Evolutionary conservation across 2,113 vertebrate genomes (phyloP), one percentile per base, ranked within the genome.

Genomic region (Bos indicus): DNA sequence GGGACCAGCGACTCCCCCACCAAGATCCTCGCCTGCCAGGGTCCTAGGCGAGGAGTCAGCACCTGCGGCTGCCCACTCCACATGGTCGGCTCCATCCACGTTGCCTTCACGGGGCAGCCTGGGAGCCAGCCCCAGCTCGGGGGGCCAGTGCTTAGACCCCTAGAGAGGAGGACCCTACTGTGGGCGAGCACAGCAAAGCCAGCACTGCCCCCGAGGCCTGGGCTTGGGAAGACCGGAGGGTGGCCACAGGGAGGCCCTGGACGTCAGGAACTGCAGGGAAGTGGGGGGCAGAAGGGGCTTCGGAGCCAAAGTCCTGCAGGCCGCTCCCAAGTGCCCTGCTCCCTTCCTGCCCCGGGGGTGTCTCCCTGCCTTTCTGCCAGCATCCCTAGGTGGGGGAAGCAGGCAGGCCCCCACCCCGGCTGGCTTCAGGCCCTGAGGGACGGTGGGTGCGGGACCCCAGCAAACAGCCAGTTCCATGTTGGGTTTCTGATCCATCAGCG

Each of bases 91-190:
- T 62, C 87, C 26, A 6, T 56, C 30, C 59, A 48, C 33, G 1
- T 16, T 23, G 23, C 15, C 46, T 74, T 80, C 46, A 30, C 0
- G 0, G 43, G 52, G 60, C 23, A 9, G 25, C 57, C 48, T 6
- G 62, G 33, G 3, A 5, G 6, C 16, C 17, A 23, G 33, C 33
- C 43, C 57, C 30, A 2, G 23, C 51, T 10, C 0, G 0, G 12
- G 23, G 71, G 23, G 23, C 52, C 52, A 19, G 28, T 67, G 59
- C 48, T 67, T 14, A 12, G 71, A 36, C 12, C 17, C 15, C 8
- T 0, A 0, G 33, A 25, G 54, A 48, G 19, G 64, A 28, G n/a
- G 43, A n/a, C 9, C 59, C 46, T 33, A 3, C 2, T 14, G 62
- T 16, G 90, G 40, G 17, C 5, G n/a, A 62, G 51, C 77, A 43